Conservation (phyloP, 2,113 vertebrate species). For the Ailurus styani region DNA sequence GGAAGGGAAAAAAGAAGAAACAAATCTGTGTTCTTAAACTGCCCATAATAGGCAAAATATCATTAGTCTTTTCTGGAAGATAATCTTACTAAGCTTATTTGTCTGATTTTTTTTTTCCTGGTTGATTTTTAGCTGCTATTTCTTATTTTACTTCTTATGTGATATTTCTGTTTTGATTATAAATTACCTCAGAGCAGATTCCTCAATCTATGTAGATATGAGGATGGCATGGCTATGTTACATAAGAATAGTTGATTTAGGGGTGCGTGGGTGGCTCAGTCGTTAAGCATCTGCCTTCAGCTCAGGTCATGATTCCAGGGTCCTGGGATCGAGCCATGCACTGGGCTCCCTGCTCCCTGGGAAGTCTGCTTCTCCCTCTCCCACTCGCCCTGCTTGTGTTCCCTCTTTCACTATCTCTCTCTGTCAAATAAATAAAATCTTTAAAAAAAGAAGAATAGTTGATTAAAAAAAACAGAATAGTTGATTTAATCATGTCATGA, state of each 20-base stretch:
- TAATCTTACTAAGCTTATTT: constrained; percentile 60
- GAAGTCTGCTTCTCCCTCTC: no score
- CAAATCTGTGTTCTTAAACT: constrained; percentile 10
- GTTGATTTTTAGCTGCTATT: constrained; percentile 42
- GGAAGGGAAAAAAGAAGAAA: neutral
- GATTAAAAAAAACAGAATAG: neutral
- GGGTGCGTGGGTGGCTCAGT: no score
- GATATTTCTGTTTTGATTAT: constrained; percentile 27
- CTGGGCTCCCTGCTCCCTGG: no score
- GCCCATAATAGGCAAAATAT: constrained; percentile 53
- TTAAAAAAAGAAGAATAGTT: neutral
- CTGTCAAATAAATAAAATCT: no score
- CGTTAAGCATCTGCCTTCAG: no score
- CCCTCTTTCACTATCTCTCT: no score
- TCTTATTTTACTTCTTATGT: constrained; percentile 24
- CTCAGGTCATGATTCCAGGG: no score
- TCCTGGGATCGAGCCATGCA: no score
- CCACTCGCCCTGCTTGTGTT: no score
- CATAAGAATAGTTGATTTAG: neutral
- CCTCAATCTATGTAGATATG: neutral
- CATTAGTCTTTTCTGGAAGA: constrained; percentile 37
- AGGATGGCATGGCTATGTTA: neutral
- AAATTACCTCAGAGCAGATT: constrained; percentile 2
- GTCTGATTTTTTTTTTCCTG: constrained; percentile 39
- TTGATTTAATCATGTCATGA: neutral